Evolutionary conservation across 2,888 invertebrate species (phyloP).

Genomic region (Epinotia bilunana): DNA sequence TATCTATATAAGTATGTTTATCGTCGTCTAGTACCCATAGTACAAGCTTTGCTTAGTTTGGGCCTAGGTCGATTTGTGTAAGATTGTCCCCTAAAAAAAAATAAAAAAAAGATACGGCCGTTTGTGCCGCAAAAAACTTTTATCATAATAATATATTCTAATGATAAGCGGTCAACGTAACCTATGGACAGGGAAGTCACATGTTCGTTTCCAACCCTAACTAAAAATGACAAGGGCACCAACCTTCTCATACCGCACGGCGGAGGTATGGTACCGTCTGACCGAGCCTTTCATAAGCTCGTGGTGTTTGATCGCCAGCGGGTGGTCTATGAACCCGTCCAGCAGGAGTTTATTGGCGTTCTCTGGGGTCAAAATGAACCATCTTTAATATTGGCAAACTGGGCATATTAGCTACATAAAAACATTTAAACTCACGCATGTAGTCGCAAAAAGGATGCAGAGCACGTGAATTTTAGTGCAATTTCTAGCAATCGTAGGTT

Average conservation of each 20-base stretch:
- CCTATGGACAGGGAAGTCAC: background rate
- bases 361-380: constrained; percentile 62
- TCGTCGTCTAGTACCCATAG: too few relatives aligned
- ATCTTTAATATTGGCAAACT: background rate
- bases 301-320: constrained; percentile 56
- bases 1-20: too few relatives aligned
- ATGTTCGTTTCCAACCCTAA: background rate
- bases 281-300: constrained; percentile 53
- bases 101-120: too few relatives aligned
- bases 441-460: background rate
- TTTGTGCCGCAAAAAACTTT: too few relatives aligned
- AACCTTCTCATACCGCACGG: constrained; percentile 70
- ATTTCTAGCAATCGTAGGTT: background rate
- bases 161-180: too few relatives aligned
- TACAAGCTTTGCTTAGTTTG: too few relatives aligned
- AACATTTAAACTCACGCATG: background rate
- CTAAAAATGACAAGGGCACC: constrained; percentile 47
- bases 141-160: too few relatives aligned
- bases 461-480: background rate
- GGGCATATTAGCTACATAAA: too few relatives aligned
- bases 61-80: too few relatives aligned
- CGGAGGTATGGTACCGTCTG: constrained; percentile 72
- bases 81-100: too few relatives aligned
- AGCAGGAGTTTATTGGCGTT: constrained; percentile 76
- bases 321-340: constrained; percentile 80